These are phyloP conservation scores for Puffinus mauretanicus DNA, from an alignment of 2,113 vertebrate species.

Conservation along the genomic window DNA sequence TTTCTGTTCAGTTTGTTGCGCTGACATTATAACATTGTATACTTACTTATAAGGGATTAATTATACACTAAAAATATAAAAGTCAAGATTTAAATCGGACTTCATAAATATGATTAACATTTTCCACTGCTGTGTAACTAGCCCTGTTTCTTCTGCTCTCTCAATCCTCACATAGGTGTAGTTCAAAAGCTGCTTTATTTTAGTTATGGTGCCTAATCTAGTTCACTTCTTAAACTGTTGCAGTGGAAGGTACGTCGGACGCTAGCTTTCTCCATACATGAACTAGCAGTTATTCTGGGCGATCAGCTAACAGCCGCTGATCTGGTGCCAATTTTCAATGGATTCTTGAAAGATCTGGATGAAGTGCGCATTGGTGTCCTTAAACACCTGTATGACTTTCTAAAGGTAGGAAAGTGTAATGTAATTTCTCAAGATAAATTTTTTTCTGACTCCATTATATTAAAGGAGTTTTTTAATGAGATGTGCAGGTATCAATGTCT, in stretches of 20 bases:
- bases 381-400: constrained; percentile 79
- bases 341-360: constrained; percentile 81
- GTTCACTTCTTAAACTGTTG: neutral
- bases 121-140: neutral
- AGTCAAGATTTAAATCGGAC: neutral
- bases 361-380: constrained; percentile 78
- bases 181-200: neutral
- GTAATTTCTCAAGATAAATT: neutral
- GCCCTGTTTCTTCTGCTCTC: neutral
- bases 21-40: fast-evolving
- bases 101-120: neutral
- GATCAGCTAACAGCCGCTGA: constrained; percentile 77
- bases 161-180: fast-evolving
- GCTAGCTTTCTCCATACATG: constrained; percentile 74
- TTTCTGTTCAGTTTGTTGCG: neutral
- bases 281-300: constrained; percentile 76
- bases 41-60: neutral
- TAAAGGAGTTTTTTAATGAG: neutral
- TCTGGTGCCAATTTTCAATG: constrained; percentile 78
- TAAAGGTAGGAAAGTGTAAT: constrained; percentile 71
- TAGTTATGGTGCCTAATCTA: neutral
- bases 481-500: neutral
- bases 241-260: constrained; percentile 79
- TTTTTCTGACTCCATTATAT: neutral
- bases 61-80: fast-evolving